Base-by-base conservation (phyloP, 1,140 invertebrate genomes). In the Caenorhabditis brenneri region DNA sequence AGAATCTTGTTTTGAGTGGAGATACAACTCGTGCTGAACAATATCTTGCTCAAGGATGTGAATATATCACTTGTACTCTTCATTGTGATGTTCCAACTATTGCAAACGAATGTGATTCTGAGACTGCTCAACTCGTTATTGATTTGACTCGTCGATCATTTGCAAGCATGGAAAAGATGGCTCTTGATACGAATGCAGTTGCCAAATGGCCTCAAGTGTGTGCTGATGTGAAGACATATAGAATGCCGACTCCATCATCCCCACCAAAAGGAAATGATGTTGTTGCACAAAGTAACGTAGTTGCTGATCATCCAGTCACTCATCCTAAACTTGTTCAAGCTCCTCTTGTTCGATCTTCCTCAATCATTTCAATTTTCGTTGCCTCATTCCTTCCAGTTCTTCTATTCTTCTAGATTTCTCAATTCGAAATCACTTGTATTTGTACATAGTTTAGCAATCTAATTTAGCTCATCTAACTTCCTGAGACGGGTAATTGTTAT, bases 81-180 rank as follows among this genome's bases (percentile, higher is more conserved):
- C 89, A 90, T 58, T 90, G 89, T 78, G 89, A 91, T 81, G 86
- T 90, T 22, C 89, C 89, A 27, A 83, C 87, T 5, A 90, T 90
- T 79, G 87, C 89, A 27, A 87, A 89, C 79, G 31, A 85, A n/a
- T 90, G 89, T 81, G 88, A 85, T 65, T 88, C 87, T 49, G 88
- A 88, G 16, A 90, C 89, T 10, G 89, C 89, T 12, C 79, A 90
- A 51, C 69, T 90, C 24, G 89, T 90, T 9, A 89, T 90, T 39
- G 88, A 91, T 53, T 80, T 90, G 24, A 90, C 89, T 2, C 55
- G 84, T 51, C 87, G 86, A 31, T 88, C 88, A 5, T 90, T 90
- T 65, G 85, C 79, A 24, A 86, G 87, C 15, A 91, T 90, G 88
- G 81, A 90, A 81, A 83, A 82, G 31, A 88, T 91, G 84, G 89